Evolutionary conservation across 2,888 invertebrate genomes (phyloP).

Genomic region (Eremobia ochroleuca): DNA sequence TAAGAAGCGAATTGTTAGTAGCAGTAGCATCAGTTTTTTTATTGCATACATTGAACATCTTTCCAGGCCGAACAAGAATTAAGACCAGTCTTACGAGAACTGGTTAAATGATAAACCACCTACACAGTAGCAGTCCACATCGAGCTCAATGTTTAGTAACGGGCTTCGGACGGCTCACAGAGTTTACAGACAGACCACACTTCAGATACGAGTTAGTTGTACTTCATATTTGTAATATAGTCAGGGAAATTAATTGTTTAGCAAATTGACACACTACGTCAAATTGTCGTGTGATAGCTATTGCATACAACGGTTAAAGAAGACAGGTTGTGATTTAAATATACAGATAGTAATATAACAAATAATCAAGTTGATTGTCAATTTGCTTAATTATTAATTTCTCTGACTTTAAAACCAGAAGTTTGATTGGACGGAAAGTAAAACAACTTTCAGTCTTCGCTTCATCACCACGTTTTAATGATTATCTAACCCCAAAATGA

Average conservation of each 20-base stretch:
- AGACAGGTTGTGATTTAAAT: not conserved
- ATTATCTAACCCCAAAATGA: conserved; percentile 35
- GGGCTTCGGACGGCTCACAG: conserved; percentile 5
- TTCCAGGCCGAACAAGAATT: conserved; percentile 9
- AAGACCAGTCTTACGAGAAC: conserved; percentile 44
- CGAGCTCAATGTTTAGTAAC: conserved; percentile 44
- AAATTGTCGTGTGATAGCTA: not conserved
- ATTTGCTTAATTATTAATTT: not conserved
- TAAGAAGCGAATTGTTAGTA: conserved; percentile 11
- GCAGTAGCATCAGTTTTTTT: conserved; percentile 20
- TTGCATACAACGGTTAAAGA: not conserved
- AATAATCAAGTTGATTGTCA: not conserved
- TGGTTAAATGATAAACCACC: conserved; percentile 49
- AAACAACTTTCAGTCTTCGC: not conserved
- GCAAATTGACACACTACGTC: not conserved
- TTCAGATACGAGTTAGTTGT: not conserved
- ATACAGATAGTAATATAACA: not conserved
- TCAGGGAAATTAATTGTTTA: not conserved
- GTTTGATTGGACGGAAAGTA: not conserved
- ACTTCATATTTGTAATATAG: not conserved
- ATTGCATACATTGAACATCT: conserved; percentile 19
- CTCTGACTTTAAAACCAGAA: not conserved
- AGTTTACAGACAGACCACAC: not conserved
- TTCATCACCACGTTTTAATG: not conserved
- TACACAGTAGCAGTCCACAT: conserved; percentile 42